phyloP scores from a whole-genome alignment of 2,888 invertebrate genomes.

The Idaea aversata region DNA sequence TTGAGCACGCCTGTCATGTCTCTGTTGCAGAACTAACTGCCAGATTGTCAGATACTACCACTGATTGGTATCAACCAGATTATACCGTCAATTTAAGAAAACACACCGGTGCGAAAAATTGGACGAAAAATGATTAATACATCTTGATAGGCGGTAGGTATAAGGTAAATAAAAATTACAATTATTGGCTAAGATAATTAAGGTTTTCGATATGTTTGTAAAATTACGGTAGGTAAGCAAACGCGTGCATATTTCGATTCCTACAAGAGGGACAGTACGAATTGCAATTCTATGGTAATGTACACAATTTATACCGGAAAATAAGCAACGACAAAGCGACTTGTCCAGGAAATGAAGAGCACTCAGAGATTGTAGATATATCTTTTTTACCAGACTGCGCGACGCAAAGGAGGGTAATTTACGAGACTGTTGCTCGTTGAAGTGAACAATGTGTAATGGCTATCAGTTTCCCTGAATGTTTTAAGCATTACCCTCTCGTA shows the following conservation, averaged over 20 bases:
- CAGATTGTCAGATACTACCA: slow-evolving; percentile 17
- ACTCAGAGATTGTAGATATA: slow-evolving; percentile 53
- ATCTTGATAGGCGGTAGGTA: background rate
- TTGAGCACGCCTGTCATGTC: slow-evolving; percentile 19
- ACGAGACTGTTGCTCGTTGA: slow-evolving; percentile 17
- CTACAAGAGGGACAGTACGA: slow-evolving; percentile 54
- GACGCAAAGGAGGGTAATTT: background rate
- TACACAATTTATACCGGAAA: slow-evolving; percentile 59
- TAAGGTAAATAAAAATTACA: no score
- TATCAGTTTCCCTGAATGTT: background rate
- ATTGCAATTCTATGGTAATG: slow-evolving; percentile 76
- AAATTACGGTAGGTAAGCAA: background rate
- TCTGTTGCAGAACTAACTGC: slow-evolving; percentile 19
- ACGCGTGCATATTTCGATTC: slow-evolving; percentile 56
- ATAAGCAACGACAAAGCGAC: slow-evolving; percentile 75
- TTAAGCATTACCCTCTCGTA: background rate
- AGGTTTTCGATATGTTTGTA: background rate
- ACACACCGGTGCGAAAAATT: background rate
- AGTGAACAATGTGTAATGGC: slow-evolving; percentile 18
- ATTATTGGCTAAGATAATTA: background rate
- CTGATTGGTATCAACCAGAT: slow-evolving; percentile 22
- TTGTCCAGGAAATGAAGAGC: slow-evolving; percentile 74
- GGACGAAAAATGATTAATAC: slow-evolving; percentile 5
- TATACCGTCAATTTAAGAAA: slow-evolving; percentile 22
- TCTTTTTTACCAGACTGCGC: slow-evolving; percentile 34